These are phyloP conservation scores for Entomobrya proxima DNA, from an alignment of 2,888 invertebrate genomes.

Conservation along the genomic window DNA sequence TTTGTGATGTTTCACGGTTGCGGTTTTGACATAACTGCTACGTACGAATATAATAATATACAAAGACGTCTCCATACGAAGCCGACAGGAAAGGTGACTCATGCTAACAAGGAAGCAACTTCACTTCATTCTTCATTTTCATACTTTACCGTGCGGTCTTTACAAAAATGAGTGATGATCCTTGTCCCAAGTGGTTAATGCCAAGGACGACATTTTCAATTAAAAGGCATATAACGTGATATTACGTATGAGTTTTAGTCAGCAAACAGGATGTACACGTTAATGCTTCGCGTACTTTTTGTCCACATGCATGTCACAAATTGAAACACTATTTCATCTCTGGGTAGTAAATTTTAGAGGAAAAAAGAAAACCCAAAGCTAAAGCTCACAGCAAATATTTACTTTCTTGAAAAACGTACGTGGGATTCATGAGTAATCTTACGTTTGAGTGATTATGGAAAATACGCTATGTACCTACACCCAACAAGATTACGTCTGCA, in stretches of 20 bases:
- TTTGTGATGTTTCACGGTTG: too few relatives aligned
- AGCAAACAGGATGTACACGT: constrained; percentile 4
- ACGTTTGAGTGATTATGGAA: constrained; percentile 55
- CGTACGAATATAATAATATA: too few relatives aligned
- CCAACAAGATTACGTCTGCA: constrained; percentile 32
- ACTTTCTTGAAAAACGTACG: background rate
- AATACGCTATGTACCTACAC: background rate
- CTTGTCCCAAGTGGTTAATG: constrained; percentile 26
- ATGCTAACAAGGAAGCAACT: background rate
- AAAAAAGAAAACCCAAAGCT: constrained; percentile 15
- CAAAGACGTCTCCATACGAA: background rate
- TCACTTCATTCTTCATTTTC: background rate
- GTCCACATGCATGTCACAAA: background rate
- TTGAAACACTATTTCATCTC: background rate
- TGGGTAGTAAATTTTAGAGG: background rate
- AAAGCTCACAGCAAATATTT: constrained; percentile 52
- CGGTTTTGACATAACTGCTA: too few relatives aligned
- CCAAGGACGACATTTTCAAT: constrained; percentile 50
- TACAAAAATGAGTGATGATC: constrained; percentile 55
- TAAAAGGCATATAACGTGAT: background rate
- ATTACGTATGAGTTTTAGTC: background rate
- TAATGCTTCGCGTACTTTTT: constrained; percentile 3
- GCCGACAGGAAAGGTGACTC: constrained; percentile 22
- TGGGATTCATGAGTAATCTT: constrained; percentile 55
- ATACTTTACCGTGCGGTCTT: background rate